Percentiles rank a stretch among this genome's conserved stretches.
Conservation (phyloP, 2,797 vertebrate genomes). For the Sitta carolinensis region DNA sequence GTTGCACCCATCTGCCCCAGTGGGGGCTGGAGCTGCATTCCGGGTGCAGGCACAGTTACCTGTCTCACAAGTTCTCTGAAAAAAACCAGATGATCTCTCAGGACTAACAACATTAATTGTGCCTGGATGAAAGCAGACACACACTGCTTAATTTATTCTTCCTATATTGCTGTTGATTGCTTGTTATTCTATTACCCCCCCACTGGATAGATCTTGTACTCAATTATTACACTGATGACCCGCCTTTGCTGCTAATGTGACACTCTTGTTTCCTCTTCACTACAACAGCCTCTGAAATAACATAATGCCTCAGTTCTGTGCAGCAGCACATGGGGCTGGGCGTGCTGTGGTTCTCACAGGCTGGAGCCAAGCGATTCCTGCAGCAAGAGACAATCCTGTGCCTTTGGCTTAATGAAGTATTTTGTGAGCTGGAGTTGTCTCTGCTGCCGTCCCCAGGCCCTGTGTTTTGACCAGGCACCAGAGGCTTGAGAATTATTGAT, state of each 20-base stretch:
- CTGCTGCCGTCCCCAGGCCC: background rate
- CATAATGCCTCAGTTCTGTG: background rate
- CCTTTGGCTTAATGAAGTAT: background rate
- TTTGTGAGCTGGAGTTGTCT: background rate
- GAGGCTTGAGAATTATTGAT: constrained; percentile 5
- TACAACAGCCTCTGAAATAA: constrained; percentile 10
- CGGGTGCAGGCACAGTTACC: background rate
- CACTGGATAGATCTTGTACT: constrained; percentile 49
- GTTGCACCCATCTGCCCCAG: background rate
- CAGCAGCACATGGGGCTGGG: background rate
- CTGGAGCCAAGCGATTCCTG: background rate
- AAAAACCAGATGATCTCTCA: constrained; percentile 6
- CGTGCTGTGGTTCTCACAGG: fast-evolving
- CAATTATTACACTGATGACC: constrained; percentile 49
- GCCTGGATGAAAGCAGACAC: constrained; percentile 42
- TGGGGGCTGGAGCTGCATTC: background rate
- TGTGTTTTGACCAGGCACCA: background rate
- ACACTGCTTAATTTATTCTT: constrained; percentile 29
- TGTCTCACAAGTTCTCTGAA: background rate
- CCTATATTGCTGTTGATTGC: constrained; percentile 31
- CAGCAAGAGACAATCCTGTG: background rate
- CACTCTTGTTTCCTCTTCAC: constrained; percentile 34
- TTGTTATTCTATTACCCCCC: constrained; percentile 69
- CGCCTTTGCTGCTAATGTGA: constrained; percentile 22
- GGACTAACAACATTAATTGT: constrained; percentile 55